phyloP scores from a whole-genome alignment of 2,797 vertebrate species.

The Tapirus indicus region DNA sequence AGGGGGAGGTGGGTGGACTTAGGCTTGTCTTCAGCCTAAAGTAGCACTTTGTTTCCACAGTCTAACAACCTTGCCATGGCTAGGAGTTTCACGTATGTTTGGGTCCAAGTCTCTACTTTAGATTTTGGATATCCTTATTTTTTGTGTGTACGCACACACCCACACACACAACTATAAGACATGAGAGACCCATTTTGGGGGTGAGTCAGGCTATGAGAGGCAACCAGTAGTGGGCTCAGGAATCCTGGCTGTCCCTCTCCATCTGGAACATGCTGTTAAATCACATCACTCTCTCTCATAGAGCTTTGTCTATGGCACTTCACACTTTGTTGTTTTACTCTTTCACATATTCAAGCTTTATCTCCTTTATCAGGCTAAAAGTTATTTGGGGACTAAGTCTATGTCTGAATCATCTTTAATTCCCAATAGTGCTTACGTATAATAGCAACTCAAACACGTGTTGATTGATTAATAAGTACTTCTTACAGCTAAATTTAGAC shows the following conservation, averaged over 20 bases:
- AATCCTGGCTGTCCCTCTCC: not conserved
- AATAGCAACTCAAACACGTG: not conserved
- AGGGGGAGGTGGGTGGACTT: rapidly evolving
- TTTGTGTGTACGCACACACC: not conserved
- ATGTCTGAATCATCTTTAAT: not conserved
- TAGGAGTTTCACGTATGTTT: not conserved
- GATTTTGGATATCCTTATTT: not conserved
- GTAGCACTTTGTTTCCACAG: not conserved
- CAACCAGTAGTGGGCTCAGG: too few species aligned
- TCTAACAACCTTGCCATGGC: not conserved
- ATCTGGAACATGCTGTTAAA: not conserved
- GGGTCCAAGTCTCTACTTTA: not conserved
- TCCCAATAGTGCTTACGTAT: not conserved
- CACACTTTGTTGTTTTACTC: not conserved
- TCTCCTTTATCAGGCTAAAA: not conserved
- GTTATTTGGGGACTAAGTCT: not conserved
- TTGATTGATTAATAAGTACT: not conserved
- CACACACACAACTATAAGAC: not conserved
- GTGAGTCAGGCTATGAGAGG: not conserved
- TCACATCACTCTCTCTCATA: not conserved
- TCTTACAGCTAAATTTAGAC: not conserved
- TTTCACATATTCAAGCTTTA: not conserved
- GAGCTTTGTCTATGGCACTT: not conserved
- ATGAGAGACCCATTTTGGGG: not conserved
- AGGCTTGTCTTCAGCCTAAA: not conserved